Percentiles rank a stretch among this genome's conserved stretches.
These are phyloP conservation scores for Bostrychus sinensis DNA, from an alignment of 2,113 vertebrate genomes.

Conservation along the genomic window DNA sequence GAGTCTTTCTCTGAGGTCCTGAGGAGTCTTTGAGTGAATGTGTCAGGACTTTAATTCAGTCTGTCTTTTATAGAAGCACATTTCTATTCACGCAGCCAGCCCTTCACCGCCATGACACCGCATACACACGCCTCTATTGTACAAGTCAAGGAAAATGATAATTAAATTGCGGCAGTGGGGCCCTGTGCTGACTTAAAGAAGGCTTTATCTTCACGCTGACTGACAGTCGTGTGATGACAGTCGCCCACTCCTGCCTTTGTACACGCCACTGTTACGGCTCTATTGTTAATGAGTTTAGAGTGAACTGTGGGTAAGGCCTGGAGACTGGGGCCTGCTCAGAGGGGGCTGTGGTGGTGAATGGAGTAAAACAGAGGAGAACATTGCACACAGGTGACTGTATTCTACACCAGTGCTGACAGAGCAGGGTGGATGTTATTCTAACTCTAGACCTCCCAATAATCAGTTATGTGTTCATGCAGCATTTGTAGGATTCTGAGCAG, in stretches of 20 bases:
- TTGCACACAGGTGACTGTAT: slow-evolving; percentile 27
- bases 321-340: slow-evolving; percentile 50
- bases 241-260: slow-evolving; percentile 70
- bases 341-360: slow-evolving; percentile 58
- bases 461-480: no score
- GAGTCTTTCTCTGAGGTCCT: slow-evolving; percentile 51
- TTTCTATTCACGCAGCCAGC: slow-evolving; percentile 69
- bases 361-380: slow-evolving; percentile 26
- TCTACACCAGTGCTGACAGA: background rate
- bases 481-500: no score
- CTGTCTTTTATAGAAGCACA: slow-evolving; percentile 66
- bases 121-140: slow-evolving; percentile 67
- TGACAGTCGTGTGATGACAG: slow-evolving; percentile 62
- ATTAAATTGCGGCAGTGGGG: slow-evolving; percentile 68
- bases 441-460: no score
- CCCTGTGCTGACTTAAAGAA: slow-evolving; percentile 66
- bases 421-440: slow-evolving; percentile 1
- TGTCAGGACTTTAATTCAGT: slow-evolving; percentile 66
- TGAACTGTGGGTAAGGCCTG: slow-evolving; percentile 60
- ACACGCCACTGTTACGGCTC: slow-evolving; percentile 57
- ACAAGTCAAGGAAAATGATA: slow-evolving; percentile 63
- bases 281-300: slow-evolving; percentile 73
- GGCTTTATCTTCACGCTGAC: slow-evolving; percentile 72
- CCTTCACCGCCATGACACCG: slow-evolving; percentile 59
- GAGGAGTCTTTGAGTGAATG: slow-evolving; percentile 63